These are phyloP conservation scores for Upupa epops DNA, from an alignment of 2,113 vertebrate genomes.

Conservation along the genomic window DNA sequence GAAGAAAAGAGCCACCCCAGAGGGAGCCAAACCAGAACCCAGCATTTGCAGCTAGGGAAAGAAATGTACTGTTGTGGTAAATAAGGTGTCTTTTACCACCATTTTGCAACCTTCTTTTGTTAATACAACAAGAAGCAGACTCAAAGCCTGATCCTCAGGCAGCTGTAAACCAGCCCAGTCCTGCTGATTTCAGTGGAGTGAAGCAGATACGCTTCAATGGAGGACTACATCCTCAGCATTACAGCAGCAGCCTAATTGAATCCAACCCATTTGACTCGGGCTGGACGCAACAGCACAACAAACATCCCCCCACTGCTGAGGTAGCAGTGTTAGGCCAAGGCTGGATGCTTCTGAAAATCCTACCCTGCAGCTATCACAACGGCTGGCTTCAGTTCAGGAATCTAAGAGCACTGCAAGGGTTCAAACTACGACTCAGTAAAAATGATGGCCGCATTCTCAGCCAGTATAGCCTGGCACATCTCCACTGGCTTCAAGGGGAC, in stretches of 20 bases:
- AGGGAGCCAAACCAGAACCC: neutral
- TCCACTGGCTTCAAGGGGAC: neutral
- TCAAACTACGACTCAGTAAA: neutral
- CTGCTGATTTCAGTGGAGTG: accelerated
- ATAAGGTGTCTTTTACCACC: neutral
- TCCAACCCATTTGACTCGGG: neutral
- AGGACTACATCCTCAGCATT: neutral
- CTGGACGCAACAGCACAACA: neutral
- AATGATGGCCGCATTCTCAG: neutral
- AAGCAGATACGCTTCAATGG: accelerated
- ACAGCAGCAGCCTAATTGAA: neutral
- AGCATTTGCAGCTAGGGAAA: neutral
- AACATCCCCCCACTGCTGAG: neutral
- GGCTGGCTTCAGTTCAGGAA: slow-evolving; percentile 5
- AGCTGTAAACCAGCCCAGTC: neutral
- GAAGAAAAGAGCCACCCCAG: neutral
- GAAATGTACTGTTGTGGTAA: accelerated
- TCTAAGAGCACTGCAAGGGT: neutral
- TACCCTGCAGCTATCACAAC: neutral
- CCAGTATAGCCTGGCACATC: neutral
- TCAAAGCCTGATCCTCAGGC: neutral
- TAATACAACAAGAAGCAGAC: neutral
- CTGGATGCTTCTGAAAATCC: neutral
- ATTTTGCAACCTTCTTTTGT: neutral
- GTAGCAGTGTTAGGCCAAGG: neutral